These are phyloP conservation scores for Oscheius sp. DNA, from an alignment of 2,888 invertebrate genomes.

Conservation along the genomic window DNA sequence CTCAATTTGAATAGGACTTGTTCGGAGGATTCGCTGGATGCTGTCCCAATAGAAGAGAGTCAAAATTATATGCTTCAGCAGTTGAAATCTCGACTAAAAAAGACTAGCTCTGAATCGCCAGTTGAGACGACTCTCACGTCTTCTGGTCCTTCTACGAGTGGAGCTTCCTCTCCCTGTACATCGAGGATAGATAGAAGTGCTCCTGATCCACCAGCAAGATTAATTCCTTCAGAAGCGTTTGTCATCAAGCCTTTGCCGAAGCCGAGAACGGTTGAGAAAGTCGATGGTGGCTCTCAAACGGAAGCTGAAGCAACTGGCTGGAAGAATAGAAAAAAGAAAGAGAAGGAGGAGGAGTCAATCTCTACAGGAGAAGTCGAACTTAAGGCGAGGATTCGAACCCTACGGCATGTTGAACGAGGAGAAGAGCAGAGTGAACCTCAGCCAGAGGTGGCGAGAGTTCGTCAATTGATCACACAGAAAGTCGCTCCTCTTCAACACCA, in stretches of 20 bases:
- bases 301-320: slow-evolving; percentile 37
- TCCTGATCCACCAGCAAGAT: slow-evolving; percentile 19
- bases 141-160: slow-evolving; percentile 28
- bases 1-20: slow-evolving; percentile 34
- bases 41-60: slow-evolving; percentile 45
- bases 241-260: slow-evolving; percentile 23
- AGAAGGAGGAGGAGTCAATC: slow-evolving; percentile 22
- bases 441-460: slow-evolving; percentile 56
- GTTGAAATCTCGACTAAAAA: slow-evolving; percentile 67
- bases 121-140: neutral
- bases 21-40: slow-evolving; percentile 63
- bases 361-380: slow-evolving; percentile 52
- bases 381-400: slow-evolving; percentile 57
- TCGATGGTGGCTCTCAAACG: slow-evolving; percentile 47
- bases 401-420: slow-evolving; percentile 56
- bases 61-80: slow-evolving; percentile 51
- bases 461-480: slow-evolving; percentile 67
- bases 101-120: slow-evolving; percentile 56
- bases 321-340: slow-evolving; percentile 16
- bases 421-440: slow-evolving; percentile 32
- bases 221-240: slow-evolving; percentile 17
- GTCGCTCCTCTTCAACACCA: slow-evolving; percentile 69
- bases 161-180: slow-evolving; percentile 28
- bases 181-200: slow-evolving; percentile 9
- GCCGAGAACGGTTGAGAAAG: slow-evolving; percentile 28